Percentiles rank a stretch among this genome's conserved stretches.
phyloP scores from a whole-genome alignment of 35 echinoderm and acorn worm species.

The Eucidaris tribuloides region DNA sequence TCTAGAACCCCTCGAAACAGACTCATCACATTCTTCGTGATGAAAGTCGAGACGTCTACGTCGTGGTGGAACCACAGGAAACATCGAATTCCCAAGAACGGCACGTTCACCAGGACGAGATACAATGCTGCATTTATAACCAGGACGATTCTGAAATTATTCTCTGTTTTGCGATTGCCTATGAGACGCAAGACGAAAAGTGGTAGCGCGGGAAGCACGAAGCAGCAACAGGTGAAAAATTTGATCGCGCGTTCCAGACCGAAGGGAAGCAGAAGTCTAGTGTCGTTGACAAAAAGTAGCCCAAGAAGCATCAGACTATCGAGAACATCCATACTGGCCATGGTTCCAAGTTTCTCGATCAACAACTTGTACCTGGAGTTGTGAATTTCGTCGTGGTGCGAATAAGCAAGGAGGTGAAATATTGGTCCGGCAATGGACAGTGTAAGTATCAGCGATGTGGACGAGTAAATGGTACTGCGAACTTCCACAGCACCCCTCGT shows the following conservation, averaged over 20 bases:
- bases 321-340: constrained; percentile 68
- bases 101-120: constrained; percentile 75
- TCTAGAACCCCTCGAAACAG: constrained; percentile 61
- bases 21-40: constrained; percentile 91
- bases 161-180: constrained; percentile 17
- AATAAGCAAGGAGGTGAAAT: constrained; percentile 50
- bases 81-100: constrained; percentile 65
- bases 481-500: not conserved
- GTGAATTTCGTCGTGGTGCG: constrained; percentile 70
- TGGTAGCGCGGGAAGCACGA: constrained; percentile 60
- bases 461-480: constrained; percentile 11
- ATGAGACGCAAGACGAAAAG: constrained; percentile 65
- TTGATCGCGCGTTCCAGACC: constrained; percentile 41
- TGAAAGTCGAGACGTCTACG: constrained; percentile 77
- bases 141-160: constrained; percentile 48
- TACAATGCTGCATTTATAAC: constrained; percentile 54
- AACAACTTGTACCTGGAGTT: constrained; percentile 67
- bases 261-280: constrained; percentile 26
- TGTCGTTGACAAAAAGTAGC: constrained; percentile 53
- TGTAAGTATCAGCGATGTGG: constrained; percentile 62
- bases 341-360: constrained; percentile 71
- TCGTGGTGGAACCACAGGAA: constrained; percentile 75
- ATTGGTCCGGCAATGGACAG: constrained; percentile 56
- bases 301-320: constrained; percentile 69
- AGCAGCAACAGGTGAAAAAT: constrained; percentile 68